Evolutionary conservation across 2,888 invertebrate genomes (phyloP).

Genomic region (Drosophila yooni): DNA sequence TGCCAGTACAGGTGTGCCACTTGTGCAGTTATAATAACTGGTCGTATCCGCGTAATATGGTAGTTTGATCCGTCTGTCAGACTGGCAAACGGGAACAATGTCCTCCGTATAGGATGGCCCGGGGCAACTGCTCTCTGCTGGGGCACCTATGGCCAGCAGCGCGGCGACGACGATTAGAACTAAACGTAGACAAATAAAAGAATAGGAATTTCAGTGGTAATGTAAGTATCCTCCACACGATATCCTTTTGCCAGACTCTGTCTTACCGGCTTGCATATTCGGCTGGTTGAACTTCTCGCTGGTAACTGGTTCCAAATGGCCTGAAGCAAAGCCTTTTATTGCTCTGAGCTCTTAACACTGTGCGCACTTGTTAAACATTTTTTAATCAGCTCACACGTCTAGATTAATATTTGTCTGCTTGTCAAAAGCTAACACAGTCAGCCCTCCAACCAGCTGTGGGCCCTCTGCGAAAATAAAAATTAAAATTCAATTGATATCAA

Average conservation of each 20-base stretch:
- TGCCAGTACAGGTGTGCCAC: neutral
- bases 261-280: conserved; percentile 70
- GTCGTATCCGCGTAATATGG: conserved; percentile 61
- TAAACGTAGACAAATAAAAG: conserved; percentile 17
- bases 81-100: conserved; percentile 43
- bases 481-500: conserved; percentile 43
- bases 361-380: conserved; percentile 46
- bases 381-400: conserved; percentile 70
- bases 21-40: conserved; percentile 62
- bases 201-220: neutral
- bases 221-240: neutral
- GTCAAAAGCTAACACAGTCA: conserved; percentile 26
- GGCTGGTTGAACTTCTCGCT: conserved; percentile 44
- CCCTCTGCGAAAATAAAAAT: conserved; percentile 51
- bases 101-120: conserved; percentile 38
- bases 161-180: conserved; percentile 63
- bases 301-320: conserved; percentile 40
- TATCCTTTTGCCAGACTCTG: neutral
- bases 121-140: conserved; percentile 27
- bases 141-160: conserved; percentile 50
- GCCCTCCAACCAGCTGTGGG: conserved; percentile 1
- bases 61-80: conserved; percentile 34
- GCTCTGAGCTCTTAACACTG: conserved; percentile 9
- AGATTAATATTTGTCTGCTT: conserved; percentile 74
- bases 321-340: conserved; percentile 60